Evolutionary conservation across 23 tunicate genomes (phyloP), one percentile per base, ranked within the genome.

Genomic region (Ciona savignyi): DNA sequence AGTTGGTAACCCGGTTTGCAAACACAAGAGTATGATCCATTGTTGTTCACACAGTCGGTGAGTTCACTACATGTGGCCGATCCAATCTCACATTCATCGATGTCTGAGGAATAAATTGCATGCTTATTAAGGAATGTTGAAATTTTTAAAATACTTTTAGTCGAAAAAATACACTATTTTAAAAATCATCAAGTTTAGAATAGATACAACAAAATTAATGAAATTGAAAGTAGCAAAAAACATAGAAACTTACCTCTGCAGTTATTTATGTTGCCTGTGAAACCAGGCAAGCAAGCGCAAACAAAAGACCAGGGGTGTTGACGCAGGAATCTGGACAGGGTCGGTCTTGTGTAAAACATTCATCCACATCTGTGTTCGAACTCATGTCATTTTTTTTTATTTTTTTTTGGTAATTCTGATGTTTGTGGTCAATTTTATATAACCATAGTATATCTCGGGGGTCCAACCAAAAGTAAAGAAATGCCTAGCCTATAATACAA

Each of bases 341-440:
- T 6, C 23, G 30, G 20, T 27, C 71, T 23, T 29, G 9, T 29
- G 34, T 67, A 27, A 28, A 25, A 71, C 84, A 80, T 62, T 80
- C 84, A 31, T 80, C 70, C 4, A 80, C 70, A 60, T 80, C 84
- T 80, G 1, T 23, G n/a, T n/a, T n/a, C n/a, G n/a, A n/a, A n/a
- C n/a, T n/a, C n/a, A n/a, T n/a, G n/a, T n/a, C n/a, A n/a, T n/a
- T n/a, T n/a, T n/a, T n/a, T n/a, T n/a, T n/a, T n/a, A n/a, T n/a
- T n/a, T n/a, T n/a, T n/a, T n/a, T n/a, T n/a, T n/a, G n/a, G n/a
- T n/a, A n/a, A n/a, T n/a, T n/a, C n/a, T n/a, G n/a, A n/a, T n/a
- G n/a, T n/a, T n/a, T n/a, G n/a, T n/a, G n/a, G n/a, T n/a, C n/a
- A n/a, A n/a, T n/a, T n/a, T n/a, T n/a, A n/a, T n/a, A n/a, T n/a